Conservation (phyloP, 2,113 vertebrate species). For the Taxidea taxus region DNA sequence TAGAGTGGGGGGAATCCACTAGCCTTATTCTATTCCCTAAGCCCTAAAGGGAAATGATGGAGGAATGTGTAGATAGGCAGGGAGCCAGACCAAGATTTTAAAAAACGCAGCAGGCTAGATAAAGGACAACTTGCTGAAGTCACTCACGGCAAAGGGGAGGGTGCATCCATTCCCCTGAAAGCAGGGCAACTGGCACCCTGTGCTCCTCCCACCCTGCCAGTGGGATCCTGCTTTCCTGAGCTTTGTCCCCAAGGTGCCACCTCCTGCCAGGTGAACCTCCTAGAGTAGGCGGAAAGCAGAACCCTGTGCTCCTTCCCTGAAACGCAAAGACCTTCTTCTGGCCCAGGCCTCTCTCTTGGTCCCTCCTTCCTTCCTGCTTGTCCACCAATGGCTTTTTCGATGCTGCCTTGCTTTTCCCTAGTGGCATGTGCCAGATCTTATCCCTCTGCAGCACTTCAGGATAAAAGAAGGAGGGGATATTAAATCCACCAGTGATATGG, state of each 20-base stretch:
- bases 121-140: background rate
- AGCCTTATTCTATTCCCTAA: background rate
- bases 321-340: background rate
- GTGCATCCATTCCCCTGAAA: rapidly evolving
- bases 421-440: conserved; percentile 64
- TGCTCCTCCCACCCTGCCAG: background rate
- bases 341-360: background rate
- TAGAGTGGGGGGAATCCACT: background rate
- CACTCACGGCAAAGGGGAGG: background rate
- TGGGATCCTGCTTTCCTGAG: background rate
- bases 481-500: conserved; percentile 75
- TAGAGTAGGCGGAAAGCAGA: background rate
- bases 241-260: background rate
- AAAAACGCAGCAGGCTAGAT: background rate
- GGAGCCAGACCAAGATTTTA: too few relatives aligned
- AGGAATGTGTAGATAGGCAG: background rate
- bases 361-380: background rate
- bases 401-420: background rate
- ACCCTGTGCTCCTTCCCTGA: background rate
- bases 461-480: conserved; percentile 58
- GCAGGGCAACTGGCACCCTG: background rate
- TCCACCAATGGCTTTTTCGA: background rate
- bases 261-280: rapidly evolving
- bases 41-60: background rate
- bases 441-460: background rate